Evolutionary conservation across 2,113 vertebrate species (phyloP), one percentile per base, ranked within the genome.

Genomic region (Xiphophorus maculatus): DNA sequence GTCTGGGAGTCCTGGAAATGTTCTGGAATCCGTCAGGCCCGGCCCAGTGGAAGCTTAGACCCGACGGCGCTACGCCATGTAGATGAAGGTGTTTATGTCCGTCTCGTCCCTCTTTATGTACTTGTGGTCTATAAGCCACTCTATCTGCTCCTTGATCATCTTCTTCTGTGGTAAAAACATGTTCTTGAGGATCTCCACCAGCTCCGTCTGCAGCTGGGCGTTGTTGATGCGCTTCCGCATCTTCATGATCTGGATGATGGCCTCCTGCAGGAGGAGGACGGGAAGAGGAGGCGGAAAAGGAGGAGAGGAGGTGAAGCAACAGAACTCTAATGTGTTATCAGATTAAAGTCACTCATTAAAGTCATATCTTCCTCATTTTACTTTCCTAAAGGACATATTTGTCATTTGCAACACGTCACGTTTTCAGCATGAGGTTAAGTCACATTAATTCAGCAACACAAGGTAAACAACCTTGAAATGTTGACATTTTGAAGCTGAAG

Each of bases 161-260:
- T 99, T 99, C 95, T 99, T 99, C 92, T 99, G 98, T 77, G 98
- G 98, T 92, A 99, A 96, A 93, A 99, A 99, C 98, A 99, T 99
- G 91, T 99, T 99, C 96, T 99, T 99, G 89, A 99, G 94, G 95
- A 99, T 99, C 95, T 99, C 98, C 93, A 99, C 98, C 90, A 99
- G 96, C 96, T 99, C 98, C 63, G 98, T 99, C 94, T 99, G 98
- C 89, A 99, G 97, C 90, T 99, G 98, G 80, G 98, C 98, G 73
- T 99, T 99, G 87, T 97, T 99, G 92, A 99, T 98, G 94, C 98
- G 98, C 95, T 99, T 99, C 86, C 98, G 92, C 98, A 99, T 99
- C 95, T 99, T 99, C 98, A 99, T 99, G 90, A 99, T 99, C 94
- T 99, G 98, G 94, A 99, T 99, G 77, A 99, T 99, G 91, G 98